Base-by-base conservation (phyloP, 2,888 invertebrate species). In the Pristionchus japonicus region DNA sequence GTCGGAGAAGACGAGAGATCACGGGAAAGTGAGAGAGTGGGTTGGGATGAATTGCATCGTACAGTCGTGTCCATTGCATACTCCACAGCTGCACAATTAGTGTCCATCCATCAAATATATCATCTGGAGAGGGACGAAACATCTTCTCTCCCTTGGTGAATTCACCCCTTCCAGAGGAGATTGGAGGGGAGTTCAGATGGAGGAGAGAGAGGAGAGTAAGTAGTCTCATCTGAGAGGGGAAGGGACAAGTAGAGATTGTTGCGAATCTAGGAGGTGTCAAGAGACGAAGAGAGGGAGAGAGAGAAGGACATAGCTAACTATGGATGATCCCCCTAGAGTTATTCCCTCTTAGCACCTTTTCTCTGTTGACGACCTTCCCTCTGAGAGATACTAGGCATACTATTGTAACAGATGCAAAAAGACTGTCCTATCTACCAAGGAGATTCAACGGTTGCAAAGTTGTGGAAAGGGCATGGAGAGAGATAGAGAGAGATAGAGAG, bases 21-120 rank as follows among this genome's bases (percentile, higher is more conserved):
- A 3, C 11, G 64, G 64, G 7, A 64, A 64, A 64, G 1, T 11
- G n/a, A 31, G 67, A 67, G 67, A 67, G 31, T 9, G 27, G 20
- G 37, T 4, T 7, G 31, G 11, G 37, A 15, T 17, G 20, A 9
- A 67, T 37, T 31, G 1, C 67, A 67, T 47, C 47, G 49, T 70
- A 70, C 70, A 70, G 70, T 70, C 37, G n/a, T n/a, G n/a, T n/a
- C 37, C 37, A 9, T 27, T 31, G 20, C 20, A 20, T 70, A 70
- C 37, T 70, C 34, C 37, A 70, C 70, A 70, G 70, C 70, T 70
- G 70, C 70, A 37, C 70, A 70, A 37, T 70, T 70, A 20, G 70
- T 64, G 27, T 70, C 70, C 70, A 70, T 70, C 70, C 70, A 70
- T 70, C 70, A 70, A n/a, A n/a, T n/a, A n/a, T 37, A 31, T 37